Percentiles rank a stretch among this genome's conserved stretches.
These are phyloP conservation scores for Dromococcyx pavoninus DNA, from an alignment of 2,797 vertebrate species.

Conservation along the genomic window DNA sequence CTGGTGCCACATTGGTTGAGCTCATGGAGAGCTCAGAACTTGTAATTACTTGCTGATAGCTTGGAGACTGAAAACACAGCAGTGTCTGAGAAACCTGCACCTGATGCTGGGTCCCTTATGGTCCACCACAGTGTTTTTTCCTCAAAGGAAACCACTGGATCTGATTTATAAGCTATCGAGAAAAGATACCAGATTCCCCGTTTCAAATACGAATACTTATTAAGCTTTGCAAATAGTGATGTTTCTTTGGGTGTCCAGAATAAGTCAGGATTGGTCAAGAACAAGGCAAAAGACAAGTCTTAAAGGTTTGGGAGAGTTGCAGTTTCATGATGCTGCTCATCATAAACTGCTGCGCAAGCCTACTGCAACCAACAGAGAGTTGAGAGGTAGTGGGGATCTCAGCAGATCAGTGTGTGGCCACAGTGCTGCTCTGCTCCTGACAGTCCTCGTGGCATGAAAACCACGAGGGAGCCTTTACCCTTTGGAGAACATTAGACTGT, in stretches of 20 bases:
- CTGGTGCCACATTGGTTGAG: neutral
- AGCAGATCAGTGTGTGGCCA: accelerated
- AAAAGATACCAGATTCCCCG: neutral
- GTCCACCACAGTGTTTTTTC: neutral
- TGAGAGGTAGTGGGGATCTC: accelerated
- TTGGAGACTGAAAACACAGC: neutral
- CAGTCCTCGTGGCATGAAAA: accelerated
- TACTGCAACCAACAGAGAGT: neutral
- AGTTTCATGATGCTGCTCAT: neutral
- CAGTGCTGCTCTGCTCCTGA: neutral
- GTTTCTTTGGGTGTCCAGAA: neutral
- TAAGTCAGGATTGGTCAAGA: neutral
- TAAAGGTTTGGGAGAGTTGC: neutral
- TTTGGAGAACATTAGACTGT: neutral
- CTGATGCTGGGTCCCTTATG: neutral
- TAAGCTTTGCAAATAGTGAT: neutral
- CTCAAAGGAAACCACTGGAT: neutral
- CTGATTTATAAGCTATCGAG: neutral
- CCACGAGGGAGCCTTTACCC: neutral
- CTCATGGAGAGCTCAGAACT: neutral
- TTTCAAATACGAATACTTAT: neutral
- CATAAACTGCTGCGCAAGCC: too few species aligned
- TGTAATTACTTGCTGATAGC: neutral
- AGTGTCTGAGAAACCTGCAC: neutral
- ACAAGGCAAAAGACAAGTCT: neutral